phyloP scores from a whole-genome alignment of 2,113 vertebrate genomes.

The Petroica traversi region DNA sequence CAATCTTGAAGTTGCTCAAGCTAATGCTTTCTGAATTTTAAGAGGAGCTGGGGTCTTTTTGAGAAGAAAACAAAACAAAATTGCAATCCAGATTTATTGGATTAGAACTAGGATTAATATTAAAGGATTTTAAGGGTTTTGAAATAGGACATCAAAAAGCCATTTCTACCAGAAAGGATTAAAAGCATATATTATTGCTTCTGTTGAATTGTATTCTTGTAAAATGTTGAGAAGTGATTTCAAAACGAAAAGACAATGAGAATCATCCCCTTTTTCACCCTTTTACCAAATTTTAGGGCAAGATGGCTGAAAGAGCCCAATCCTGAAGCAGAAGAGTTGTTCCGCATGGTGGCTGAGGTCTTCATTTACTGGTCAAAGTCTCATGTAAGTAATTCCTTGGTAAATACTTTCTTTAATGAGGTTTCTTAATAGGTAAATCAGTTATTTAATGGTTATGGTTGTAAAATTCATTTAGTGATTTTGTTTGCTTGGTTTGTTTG shows the following conservation, averaged over 20 bases:
- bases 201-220: not conserved
- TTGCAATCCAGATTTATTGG: not conserved
- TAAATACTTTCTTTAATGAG: not conserved
- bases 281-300: constrained; percentile 77
- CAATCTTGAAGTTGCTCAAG: not conserved
- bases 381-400: constrained; percentile 79
- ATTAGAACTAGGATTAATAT: not conserved
- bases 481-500: not conserved
- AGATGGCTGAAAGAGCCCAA: constrained; percentile 93
- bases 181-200: not conserved
- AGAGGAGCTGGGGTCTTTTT: not conserved
- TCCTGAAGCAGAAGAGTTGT: constrained; percentile 88
- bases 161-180: not conserved
- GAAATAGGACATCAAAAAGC: not conserved
- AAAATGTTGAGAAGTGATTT: not conserved
- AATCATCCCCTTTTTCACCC: not conserved
- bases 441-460: not conserved
- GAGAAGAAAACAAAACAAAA: not conserved
- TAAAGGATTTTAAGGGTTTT: not conserved
- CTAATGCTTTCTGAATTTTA: not conserved
- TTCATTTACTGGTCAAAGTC: constrained; percentile 98
- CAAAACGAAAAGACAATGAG: not conserved
- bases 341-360: constrained; percentile 97
- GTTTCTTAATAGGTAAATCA: not conserved
- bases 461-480: not conserved